Percentiles rank a stretch among this genome's conserved stretches.
Evolutionary conservation across 1,140 invertebrate species (phyloP).

Genomic region (Arctopsyche grandis): DNA sequence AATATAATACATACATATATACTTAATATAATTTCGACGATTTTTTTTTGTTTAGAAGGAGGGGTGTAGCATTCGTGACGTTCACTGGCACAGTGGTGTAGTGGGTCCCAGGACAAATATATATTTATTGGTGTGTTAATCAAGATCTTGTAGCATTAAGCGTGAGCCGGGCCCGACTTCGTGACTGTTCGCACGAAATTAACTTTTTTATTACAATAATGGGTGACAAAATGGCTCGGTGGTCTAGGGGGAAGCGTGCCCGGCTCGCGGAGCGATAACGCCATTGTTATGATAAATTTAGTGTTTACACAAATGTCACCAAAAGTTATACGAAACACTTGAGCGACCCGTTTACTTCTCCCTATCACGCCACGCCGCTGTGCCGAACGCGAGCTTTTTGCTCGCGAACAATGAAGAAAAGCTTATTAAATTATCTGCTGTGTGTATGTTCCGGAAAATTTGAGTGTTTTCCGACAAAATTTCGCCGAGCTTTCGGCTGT

Average conservation of each 20-base stretch:
- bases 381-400: too few species aligned
- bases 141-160: constrained; percentile 47
- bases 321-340: constrained; percentile 48
- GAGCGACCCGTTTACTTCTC: constrained; percentile 35
- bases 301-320: constrained; percentile 51
- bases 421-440: constrained; percentile 12
- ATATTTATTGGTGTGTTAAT: constrained; percentile 45
- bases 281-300: constrained; percentile 50
- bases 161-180: constrained; percentile 28
- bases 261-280: constrained; percentile 33
- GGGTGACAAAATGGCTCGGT: constrained; percentile 42
- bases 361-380: constrained; percentile 13
- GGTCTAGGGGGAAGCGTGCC: constrained; percentile 38
- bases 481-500: too few species aligned
- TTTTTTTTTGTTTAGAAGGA: too few species aligned
- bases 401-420: not conserved
- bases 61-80: too few species aligned
- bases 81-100: too few species aligned
- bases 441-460: not conserved
- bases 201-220: constrained; percentile 45
- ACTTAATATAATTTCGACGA: too few species aligned
- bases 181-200: constrained; percentile 46
- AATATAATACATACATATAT: too few species aligned
- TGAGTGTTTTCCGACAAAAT: too few species aligned
- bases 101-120: constrained; percentile 31